phyloP scores from a whole-genome alignment of 2,113 vertebrate species.

The Dolichallabes microphthalmus region DNA sequence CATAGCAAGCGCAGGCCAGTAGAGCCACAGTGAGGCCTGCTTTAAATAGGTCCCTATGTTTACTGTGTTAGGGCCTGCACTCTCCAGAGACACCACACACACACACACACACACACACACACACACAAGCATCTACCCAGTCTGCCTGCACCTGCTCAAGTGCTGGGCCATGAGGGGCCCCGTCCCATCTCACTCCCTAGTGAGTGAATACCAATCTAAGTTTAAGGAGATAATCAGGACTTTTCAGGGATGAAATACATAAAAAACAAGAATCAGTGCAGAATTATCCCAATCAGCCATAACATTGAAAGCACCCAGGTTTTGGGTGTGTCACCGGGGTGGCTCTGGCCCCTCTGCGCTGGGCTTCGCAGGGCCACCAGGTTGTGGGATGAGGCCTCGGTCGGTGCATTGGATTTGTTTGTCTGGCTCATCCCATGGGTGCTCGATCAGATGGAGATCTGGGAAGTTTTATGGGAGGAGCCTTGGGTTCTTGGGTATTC shows the following conservation, averaged over 20 bases:
- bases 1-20: conserved; percentile 41
- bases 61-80: conserved; percentile 48
- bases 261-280: background rate
- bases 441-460: no score
- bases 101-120: conserved; percentile 35
- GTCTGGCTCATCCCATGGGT: no score
- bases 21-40: conserved; percentile 47
- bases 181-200: conserved; percentile 38
- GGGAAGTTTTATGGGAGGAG: no score
- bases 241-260: background rate
- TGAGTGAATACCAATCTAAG: conserved; percentile 11
- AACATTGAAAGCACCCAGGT: no score
- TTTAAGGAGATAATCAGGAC: conserved; percentile 28
- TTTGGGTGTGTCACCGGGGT: no score
- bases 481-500: no score
- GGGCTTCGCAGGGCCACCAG: no score
- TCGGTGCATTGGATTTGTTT: no score
- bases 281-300: no score
- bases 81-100: conserved; percentile 44
- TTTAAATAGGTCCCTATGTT: conserved; percentile 59
- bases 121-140: conserved; percentile 14
- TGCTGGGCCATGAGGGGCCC: conserved; percentile 49
- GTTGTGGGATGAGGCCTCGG: no score
- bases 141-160: conserved; percentile 55
- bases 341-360: no score